Base-by-base conservation (phyloP, 1,140 invertebrate species). In the Theocolax elegans region DNA sequence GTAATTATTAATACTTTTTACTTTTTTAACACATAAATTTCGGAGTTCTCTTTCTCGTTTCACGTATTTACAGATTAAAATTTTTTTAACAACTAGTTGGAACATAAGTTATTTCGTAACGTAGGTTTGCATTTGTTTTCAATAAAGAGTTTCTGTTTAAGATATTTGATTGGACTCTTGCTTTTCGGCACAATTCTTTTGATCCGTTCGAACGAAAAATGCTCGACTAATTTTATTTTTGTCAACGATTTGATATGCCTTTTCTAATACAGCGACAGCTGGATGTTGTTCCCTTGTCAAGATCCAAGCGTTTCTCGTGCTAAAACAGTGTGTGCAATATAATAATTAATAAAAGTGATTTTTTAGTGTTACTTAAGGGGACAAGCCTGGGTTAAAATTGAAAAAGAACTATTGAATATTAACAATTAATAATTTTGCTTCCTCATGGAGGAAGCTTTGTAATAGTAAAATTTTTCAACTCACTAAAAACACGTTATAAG, bases 261-360 rank as follows among this genome's bases (percentile, higher is more conserved):
- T 88, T 68, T 90, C 87, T 73, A 91, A 79, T 13, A 89, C 85
- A 42, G 86, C 75, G 1, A 87, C 60, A 3, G 87, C 78, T 19
- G 91, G 90, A 46, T 87, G 83, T 19, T 84, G 82, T 49, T 87
- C 84, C 77, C 91, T 87, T 0, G 90, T 90, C 38, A 92, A 80
- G 46, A 92, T 90, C 91, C 91, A 92, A 7, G 89, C 87, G 70
- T 89, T 90, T 77, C 87, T 75, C n/a, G 80, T 59, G 62, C 91
- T 92, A 79, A 59, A 88, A 87, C 75, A 35, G 1, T 2, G 23
- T 9, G 19, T 21, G n/a, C n/a, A 44, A 44, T 9, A n/a, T 42
- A 68, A 73, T 72, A 54, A 77, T 73, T 54, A 62, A 64, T 60
- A 48, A 7, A 59, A 35, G 21, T 49, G 21, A 58, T 65, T 8